These are phyloP conservation scores for Thalassophryne amazonica DNA, from an alignment of 2,797 vertebrate genomes.

Conservation along the genomic window DNA sequence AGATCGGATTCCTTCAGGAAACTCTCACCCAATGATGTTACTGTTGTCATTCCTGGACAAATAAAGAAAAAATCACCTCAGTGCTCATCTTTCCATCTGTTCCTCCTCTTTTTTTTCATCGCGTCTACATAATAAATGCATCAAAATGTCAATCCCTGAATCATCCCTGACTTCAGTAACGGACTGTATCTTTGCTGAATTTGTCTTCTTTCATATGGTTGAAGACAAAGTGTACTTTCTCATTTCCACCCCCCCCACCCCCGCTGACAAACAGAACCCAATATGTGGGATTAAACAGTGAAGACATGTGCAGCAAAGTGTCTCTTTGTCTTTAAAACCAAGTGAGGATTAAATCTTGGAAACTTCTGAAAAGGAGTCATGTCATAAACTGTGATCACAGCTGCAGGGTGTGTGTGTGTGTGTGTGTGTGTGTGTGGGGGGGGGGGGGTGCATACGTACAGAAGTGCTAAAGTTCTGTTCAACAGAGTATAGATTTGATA, in stretches of 20 bases:
- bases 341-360: constrained; percentile 31
- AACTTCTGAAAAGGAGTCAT: constrained; percentile 34
- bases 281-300: constrained; percentile 48
- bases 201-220: constrained; percentile 34
- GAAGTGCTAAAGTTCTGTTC: neutral
- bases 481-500: too few relatives aligned
- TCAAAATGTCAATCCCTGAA: constrained; percentile 30
- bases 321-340: constrained; percentile 34
- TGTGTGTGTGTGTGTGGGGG: neutral
- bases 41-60: constrained; percentile 41
- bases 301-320: constrained; percentile 40
- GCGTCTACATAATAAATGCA: constrained; percentile 31
- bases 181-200: constrained; percentile 25
- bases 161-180: constrained; percentile 45
- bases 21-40: constrained; percentile 30
- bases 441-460: neutral
- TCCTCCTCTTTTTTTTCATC: constrained; percentile 42
- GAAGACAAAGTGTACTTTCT: constrained; percentile 10
- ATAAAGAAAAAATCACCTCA: constrained; percentile 28
- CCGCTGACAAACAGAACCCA: constrained; percentile 21
- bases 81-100: constrained; percentile 10
- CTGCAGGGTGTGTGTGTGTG: constrained; percentile 8
- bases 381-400: constrained; percentile 36
- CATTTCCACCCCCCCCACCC: neutral
- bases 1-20: constrained; percentile 54